Percentiles rank a stretch among this genome's conserved stretches.
Conservation (phyloP, 2,888 invertebrate genomes). For the Aphidius colemani region DNA sequence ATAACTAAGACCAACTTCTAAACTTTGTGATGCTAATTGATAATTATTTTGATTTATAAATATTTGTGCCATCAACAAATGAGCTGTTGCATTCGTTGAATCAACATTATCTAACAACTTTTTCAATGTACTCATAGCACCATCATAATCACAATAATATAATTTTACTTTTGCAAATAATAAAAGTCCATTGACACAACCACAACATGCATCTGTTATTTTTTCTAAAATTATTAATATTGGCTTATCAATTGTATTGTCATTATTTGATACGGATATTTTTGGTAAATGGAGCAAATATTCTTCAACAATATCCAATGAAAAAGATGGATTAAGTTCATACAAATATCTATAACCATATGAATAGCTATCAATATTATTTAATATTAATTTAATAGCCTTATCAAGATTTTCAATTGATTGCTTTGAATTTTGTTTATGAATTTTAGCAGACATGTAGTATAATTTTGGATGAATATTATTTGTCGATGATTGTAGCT, state of each 20-base stretch:
- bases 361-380: constrained; percentile 64
- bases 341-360: constrained; percentile 78
- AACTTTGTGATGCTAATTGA: constrained; percentile 79
- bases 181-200: constrained; percentile 71
- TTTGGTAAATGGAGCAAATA: constrained; percentile 70
- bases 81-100: constrained; percentile 80
- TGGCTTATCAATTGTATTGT: background rate
- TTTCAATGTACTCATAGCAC: constrained; percentile 74
- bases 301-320: constrained; percentile 77
- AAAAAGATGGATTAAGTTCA: constrained; percentile 82
- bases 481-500: constrained; percentile 70
- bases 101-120: constrained; percentile 76
- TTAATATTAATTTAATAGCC: constrained; percentile 66
- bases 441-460: constrained; percentile 72
- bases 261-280: background rate
- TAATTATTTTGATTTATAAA: constrained; percentile 73
- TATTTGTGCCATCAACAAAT: constrained; percentile 85
- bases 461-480: constrained; percentile 71
- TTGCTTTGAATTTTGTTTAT: constrained; percentile 63
- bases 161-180: constrained; percentile 81
- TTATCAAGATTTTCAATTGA: constrained; percentile 68
- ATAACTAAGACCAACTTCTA: constrained; percentile 89
- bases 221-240: constrained; percentile 63
- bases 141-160: constrained; percentile 75
- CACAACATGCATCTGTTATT: constrained; percentile 81